These are phyloP conservation scores for Enteromius viviparus DNA, from an alignment of 2,797 vertebrate species.

Conservation along the genomic window DNA sequence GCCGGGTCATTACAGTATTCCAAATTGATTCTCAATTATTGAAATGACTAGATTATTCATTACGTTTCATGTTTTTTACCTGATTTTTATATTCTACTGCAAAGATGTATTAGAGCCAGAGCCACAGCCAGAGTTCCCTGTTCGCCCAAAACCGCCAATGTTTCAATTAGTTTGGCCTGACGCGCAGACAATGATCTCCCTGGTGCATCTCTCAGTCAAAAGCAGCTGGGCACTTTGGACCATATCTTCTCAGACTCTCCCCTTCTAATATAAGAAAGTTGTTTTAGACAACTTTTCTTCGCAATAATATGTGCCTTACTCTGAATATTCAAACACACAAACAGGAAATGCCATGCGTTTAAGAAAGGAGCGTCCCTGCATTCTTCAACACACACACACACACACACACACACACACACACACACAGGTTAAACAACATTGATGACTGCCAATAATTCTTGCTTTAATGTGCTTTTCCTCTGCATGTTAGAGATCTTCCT, in stretches of 20 bases:
- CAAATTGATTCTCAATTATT: too few relatives aligned
- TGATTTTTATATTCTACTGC: too few relatives aligned
- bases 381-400: constrained; percentile 22
- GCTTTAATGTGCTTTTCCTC: constrained; percentile 74
- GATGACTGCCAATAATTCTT: constrained; percentile 63
- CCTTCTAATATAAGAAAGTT: neutral
- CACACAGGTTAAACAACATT: constrained; percentile 68
- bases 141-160: too few relatives aligned
- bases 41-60: too few relatives aligned
- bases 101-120: too few relatives aligned
- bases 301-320: neutral
- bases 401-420: constrained; percentile 24
- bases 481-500: constrained; percentile 52
- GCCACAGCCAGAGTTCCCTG: too few relatives aligned
- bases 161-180: neutral
- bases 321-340: constrained; percentile 21
- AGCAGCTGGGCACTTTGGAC: neutral
- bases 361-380: neutral
- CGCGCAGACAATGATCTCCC: neutral
- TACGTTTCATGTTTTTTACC: too few relatives aligned
- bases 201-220: neutral
- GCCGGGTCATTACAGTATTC: too few relatives aligned
- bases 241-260: neutral
- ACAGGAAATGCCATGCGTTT: constrained; percentile 23
- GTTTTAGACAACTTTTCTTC: neutral